Base-by-base conservation (phyloP, 2,888 invertebrate genomes). In the Macaria liturata region DNA sequence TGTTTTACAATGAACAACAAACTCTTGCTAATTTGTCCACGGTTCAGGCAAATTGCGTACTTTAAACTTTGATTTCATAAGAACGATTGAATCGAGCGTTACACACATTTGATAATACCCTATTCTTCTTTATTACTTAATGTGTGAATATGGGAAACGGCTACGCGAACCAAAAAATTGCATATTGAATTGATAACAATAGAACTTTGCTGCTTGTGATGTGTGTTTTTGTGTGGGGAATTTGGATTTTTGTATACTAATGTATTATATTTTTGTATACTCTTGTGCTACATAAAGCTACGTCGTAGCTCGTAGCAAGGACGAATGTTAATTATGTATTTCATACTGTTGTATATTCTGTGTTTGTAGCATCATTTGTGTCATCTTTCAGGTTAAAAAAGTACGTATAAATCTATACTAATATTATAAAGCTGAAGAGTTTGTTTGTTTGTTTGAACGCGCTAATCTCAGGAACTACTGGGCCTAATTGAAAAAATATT, bases 41-140 rank as follows among this genome's bases (percentile, higher is more conserved):
- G 66, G 64, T 70, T 62, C 64, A 60, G 53, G 58, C 53, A 52
- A 67, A 71, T 65, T 64, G 59, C 59, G 39, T 43, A 49, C 65
- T 65, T 60, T 55, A 57, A 49, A 48, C 44, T 51, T 49, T 51
- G 47, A 58, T 66, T 68, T 64, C 66, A 45, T 55, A 63, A 66
- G 54, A 73, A 57, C 70, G 71, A 72, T 66, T 71, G 74, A 71
- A 75, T 79, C 69, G 69, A 34, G 68, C 67, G 71, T 83, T 84
- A 81, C 79, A 72, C 74, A 77, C 78, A 74, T 85, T 86, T 83
- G 77, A 84, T 85, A 86, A 86, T 84, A 82, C 80, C 69, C 83
- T 68, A 86, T 85, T 85, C 84, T 77, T 79, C 67, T 64, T 63
- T 67, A 70, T 85, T 84, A 84, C 80, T 71, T 80, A 73, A 70